These are phyloP conservation scores for Ammospiza maritima DNA, from an alignment of 2,797 vertebrate species.

Conservation along the genomic window DNA sequence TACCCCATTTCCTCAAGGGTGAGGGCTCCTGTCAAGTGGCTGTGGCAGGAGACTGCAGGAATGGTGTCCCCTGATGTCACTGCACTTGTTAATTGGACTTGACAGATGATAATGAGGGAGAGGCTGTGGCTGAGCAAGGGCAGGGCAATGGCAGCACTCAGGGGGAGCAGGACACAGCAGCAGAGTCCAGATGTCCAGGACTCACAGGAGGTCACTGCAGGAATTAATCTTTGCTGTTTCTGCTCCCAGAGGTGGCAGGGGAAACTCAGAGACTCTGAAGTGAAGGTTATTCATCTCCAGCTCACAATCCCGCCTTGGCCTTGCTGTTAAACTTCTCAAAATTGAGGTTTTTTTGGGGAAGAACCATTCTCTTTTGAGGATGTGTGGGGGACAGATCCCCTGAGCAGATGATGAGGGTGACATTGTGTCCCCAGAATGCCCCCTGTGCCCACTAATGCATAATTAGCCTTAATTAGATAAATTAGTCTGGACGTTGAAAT, in stretches of 20 bases:
- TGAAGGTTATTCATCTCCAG: neutral
- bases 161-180: neutral
- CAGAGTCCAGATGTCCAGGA: neutral
- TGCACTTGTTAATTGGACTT: slow-evolving; percentile 17
- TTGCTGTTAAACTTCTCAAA: neutral
- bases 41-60: neutral
- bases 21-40: neutral
- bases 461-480: neutral
- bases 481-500: neutral
- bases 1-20: neutral
- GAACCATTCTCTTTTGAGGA: neutral
- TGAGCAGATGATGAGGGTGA: neutral
- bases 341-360: neutral
- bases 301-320: neutral
- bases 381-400: neutral
- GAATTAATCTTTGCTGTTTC: neutral
- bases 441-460: neutral
- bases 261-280: neutral
- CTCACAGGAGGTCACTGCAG: neutral
- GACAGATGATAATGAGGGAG: slow-evolving; percentile 45
- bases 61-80: neutral
- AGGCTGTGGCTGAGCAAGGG: neutral
- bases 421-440: fast-evolving
- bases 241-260: neutral
- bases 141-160: neutral